phyloP scores from a whole-genome alignment of 2,888 invertebrate genomes.

The Thyatira batis region DNA sequence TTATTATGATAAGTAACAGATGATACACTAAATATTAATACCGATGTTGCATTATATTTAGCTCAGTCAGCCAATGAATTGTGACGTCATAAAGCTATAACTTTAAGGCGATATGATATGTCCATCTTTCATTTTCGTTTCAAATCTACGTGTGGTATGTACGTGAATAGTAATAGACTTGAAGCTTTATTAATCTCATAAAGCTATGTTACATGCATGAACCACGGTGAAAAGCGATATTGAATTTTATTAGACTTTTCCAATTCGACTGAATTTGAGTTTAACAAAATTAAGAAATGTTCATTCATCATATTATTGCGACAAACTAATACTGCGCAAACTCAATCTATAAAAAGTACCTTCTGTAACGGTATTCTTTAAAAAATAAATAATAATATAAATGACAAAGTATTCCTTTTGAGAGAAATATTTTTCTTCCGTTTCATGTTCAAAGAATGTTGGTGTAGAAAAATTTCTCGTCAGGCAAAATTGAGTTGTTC shows the following conservation, averaged over 20 bases:
- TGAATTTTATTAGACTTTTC: no score
- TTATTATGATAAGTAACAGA: no score
- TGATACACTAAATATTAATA: no score
- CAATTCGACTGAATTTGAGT: no score
- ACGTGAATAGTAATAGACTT: neutral
- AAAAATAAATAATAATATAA: slow-evolving; percentile 14
- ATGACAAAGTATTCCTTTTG: slow-evolving; percentile 25
- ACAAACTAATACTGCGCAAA: neutral
- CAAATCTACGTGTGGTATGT: neutral
- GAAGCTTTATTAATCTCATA: neutral
- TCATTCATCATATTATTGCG: neutral
- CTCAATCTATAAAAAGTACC: neutral
- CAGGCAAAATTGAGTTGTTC: slow-evolving; percentile 38
- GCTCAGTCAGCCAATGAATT: neutral
- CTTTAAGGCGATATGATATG: no score
- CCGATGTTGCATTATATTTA: no score
- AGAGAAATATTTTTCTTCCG: slow-evolving; percentile 19
- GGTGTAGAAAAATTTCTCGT: slow-evolving; percentile 30
- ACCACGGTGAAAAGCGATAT: neutral
- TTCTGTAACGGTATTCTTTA: neutral
- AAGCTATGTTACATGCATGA: neutral
- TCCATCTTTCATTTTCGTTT: neutral
- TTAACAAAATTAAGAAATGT: no score
- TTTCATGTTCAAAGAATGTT: slow-evolving; percentile 36
- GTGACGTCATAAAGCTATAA: neutral